Percentiles rank a stretch among this genome's conserved stretches.
Conservation (phyloP, 2,888 invertebrate genomes). For the Synanthedon vespiformis region DNA sequence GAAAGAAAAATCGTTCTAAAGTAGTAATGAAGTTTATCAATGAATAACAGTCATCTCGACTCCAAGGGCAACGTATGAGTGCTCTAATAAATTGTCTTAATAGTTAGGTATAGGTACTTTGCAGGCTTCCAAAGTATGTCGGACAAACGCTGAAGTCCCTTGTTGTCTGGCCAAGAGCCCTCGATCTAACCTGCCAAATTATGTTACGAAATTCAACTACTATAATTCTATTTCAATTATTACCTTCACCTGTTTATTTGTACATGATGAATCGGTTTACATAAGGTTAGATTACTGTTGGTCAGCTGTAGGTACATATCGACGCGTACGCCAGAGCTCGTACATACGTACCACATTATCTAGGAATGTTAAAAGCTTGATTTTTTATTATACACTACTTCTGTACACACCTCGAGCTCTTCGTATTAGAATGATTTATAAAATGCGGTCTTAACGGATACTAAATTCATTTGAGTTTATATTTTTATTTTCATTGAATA, state of each 20-base stretch:
- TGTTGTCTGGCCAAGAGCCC: conserved; percentile 34
- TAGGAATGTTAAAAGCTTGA: conserved; percentile 65
- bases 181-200: conserved; percentile 43
- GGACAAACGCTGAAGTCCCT: conserved; percentile 31
- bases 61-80: no score
- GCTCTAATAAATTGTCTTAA: no score
- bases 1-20: no score
- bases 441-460: neutral
- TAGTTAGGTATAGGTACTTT: conserved; percentile 5
- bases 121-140: conserved; percentile 12
- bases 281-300: conserved; percentile 12
- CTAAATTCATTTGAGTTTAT: no score
- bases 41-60: no score
- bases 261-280: conserved; percentile 60
- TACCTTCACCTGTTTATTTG: conserved; percentile 67
- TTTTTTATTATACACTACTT: conserved; percentile 26
- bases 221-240: conserved; percentile 68
- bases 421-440: neutral
- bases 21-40: no score
- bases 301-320: conserved; percentile 22
- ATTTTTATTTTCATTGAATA: no score
- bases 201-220: conserved; percentile 41
- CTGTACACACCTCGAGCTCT: conserved; percentile 2
- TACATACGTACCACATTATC: conserved; percentile 37
- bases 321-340: conserved; percentile 20